phyloP scores from a whole-genome alignment of 2,888 invertebrate species.

The Synergus gifuensis region DNA sequence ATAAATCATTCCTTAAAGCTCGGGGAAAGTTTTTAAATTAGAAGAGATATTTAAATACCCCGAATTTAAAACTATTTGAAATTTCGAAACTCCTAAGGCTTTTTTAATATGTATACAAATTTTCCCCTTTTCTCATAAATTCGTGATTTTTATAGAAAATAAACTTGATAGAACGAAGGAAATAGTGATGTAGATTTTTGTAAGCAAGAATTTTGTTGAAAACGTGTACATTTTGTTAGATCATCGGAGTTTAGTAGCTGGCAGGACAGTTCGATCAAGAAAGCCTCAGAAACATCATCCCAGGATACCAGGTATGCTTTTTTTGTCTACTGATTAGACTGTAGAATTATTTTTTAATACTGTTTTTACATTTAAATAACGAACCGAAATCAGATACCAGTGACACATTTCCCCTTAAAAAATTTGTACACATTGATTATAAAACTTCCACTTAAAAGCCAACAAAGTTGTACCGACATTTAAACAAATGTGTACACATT shows the following conservation, averaged over 20 bases:
- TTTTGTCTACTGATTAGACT: conserved; percentile 23
- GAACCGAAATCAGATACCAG: background rate
- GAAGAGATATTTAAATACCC: too few species aligned
- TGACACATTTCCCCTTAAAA: background rate
- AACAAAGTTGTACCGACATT: background rate
- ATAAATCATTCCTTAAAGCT: background rate
- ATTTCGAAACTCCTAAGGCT: background rate
- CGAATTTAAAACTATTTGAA: too few species aligned
- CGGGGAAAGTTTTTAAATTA: background rate
- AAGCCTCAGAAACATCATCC: conserved; percentile 60
- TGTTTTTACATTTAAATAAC: conserved; percentile 2
- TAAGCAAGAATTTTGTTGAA: conserved; percentile 54
- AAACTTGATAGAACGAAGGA: background rate
- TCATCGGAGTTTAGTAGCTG: conserved; percentile 72
- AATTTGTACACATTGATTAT: background rate
- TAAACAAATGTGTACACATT: background rate
- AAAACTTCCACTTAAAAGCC: background rate
- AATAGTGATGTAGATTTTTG: background rate
- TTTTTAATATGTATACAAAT: background rate
- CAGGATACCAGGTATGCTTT: conserved; percentile 70
- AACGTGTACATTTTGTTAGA: conserved; percentile 70
- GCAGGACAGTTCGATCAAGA: conserved; percentile 65
- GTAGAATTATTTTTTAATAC: conserved; percentile 19
- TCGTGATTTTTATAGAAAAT: background rate
- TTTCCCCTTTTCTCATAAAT: background rate